Percentiles rank a stretch among this genome's conserved stretches.
Evolutionary conservation across 1,140 invertebrate genomes (phyloP).

Genomic region (Bombus pyrosoma): DNA sequence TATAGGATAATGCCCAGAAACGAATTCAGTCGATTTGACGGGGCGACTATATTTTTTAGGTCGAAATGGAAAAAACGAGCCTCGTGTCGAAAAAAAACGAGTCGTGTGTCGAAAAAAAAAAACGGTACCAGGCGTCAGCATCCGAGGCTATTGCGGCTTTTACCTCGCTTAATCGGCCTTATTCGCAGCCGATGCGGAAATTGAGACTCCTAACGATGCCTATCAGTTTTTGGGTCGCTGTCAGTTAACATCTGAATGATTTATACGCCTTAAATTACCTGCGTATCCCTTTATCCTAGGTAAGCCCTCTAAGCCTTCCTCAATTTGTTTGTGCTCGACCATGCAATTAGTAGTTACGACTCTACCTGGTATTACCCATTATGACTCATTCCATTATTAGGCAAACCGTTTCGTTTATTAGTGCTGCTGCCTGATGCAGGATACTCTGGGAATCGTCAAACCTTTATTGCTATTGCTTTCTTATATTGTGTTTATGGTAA

Average conservation of each 20-base stretch:
- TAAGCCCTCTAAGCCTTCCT: background rate
- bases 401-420: background rate
- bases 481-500: background rate
- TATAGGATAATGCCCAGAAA: background rate
- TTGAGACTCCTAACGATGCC: background rate
- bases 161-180: constrained; percentile 29
- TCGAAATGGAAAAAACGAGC: background rate
- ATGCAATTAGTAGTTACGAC: background rate
- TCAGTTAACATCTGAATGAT: background rate
- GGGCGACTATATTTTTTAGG: background rate
- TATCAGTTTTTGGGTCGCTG: constrained; percentile 22
- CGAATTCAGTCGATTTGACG: background rate
- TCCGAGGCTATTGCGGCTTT: background rate
- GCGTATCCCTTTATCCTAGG: background rate
- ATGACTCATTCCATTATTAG: background rate
- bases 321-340: fast-evolving
- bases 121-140: background rate
- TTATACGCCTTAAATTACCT: background rate
- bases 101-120: too few relatives aligned
- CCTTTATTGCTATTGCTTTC: background rate
- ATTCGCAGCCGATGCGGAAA: too few relatives aligned
- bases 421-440: fast-evolving
- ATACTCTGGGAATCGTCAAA: background rate
- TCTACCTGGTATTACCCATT: background rate
- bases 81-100: too few relatives aligned